These are phyloP conservation scores for Diplodus sargus DNA, from an alignment of 2,797 vertebrate species.

Conservation along the genomic window DNA sequence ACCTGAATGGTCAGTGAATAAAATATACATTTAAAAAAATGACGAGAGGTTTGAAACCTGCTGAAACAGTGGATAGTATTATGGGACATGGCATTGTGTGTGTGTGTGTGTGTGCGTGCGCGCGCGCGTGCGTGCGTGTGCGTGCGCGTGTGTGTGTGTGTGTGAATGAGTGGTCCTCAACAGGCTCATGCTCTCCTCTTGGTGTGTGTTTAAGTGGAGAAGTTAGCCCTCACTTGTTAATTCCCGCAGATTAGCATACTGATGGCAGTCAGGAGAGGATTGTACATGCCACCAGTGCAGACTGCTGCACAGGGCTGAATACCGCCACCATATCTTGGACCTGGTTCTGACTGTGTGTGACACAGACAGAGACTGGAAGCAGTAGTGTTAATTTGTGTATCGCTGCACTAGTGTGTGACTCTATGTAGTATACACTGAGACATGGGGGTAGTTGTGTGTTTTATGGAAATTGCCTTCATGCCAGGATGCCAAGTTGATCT, in stretches of 20 bases:
- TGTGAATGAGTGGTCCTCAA: slow-evolving; percentile 9
- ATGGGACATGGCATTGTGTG: no score
- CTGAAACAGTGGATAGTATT: no score
- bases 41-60: no score
- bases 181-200: slow-evolving; percentile 69
- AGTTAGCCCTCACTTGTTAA: slow-evolving; percentile 87
- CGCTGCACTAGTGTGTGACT: slow-evolving; percentile 33
- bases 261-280: slow-evolving; percentile 87
- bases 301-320: slow-evolving; percentile 86
- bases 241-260: slow-evolving; percentile 93
- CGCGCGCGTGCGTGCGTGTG: no score
- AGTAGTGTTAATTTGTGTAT: slow-evolving; percentile 39
- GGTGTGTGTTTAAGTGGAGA: slow-evolving; percentile 89
- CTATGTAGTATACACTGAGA: slow-evolving; percentile 45
- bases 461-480: slow-evolving; percentile 77
- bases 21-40: no score
- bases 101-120: no score
- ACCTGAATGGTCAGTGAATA: no score
- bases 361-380: neutral
- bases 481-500: slow-evolving; percentile 73
- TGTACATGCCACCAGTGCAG: slow-evolving; percentile 85
- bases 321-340: slow-evolving; percentile 52
- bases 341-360: slow-evolving; percentile 13
- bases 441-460: slow-evolving; percentile 63
- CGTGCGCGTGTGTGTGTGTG: neutral